Conservation (phyloP, 2,888 invertebrate genomes). For the Acanthosoma haemorrhoidale region DNA sequence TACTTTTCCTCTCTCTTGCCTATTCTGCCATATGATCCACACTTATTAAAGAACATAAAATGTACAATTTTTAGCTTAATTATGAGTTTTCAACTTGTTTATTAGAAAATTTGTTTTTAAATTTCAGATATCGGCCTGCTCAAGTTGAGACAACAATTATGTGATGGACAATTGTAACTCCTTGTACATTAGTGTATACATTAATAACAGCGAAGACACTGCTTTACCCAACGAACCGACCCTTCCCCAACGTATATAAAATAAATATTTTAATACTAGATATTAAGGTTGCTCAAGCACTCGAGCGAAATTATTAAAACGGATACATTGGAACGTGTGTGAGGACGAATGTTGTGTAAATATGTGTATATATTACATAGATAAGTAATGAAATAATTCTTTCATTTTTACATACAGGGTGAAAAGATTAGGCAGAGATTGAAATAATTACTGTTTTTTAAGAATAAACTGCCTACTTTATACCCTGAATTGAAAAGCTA, state of each 20-base stretch:
- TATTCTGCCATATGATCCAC: too few relatives aligned
- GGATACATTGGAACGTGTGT: conserved; percentile 2
- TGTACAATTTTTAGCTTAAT: too few relatives aligned
- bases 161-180: conserved; percentile 28
- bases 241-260: conserved; percentile 20
- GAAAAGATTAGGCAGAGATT: background rate
- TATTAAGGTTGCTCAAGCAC: conserved; percentile 36
- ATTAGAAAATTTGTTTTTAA: background rate
- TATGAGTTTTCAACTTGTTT: too few relatives aligned
- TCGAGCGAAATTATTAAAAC: conserved; percentile 30
- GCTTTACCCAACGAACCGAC: conserved; percentile 28
- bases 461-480: conserved; percentile 12
- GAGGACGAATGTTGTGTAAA: conserved; percentile 24
- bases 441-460: background rate
- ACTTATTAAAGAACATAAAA: too few relatives aligned
- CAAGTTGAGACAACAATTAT: conserved; percentile 23
- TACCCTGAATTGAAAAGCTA: background rate
- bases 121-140: conserved; percentile 26
- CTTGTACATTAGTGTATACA: conserved; percentile 22
- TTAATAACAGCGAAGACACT: conserved; percentile 19
- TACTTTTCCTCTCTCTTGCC: too few relatives aligned
- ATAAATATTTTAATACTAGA: conserved; percentile 26
- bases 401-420: background rate
- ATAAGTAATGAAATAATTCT: background rate
- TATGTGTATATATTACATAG: conserved; percentile 23